Evolutionary conservation across 2,888 invertebrate species (phyloP), one percentile per base, ranked within the genome.

Genomic region (Adineta ricciae): DNA sequence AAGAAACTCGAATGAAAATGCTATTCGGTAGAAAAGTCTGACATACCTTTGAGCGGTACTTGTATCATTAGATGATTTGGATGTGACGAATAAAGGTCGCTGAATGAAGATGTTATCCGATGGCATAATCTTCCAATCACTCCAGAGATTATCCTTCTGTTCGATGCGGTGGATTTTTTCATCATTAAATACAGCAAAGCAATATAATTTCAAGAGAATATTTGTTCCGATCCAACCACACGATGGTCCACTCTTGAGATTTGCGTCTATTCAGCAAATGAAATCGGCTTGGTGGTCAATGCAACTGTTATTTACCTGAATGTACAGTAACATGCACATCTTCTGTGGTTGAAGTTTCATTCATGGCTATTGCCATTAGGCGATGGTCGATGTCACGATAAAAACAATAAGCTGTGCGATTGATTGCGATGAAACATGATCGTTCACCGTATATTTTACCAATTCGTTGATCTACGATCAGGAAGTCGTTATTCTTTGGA

Each of bases 341-440:
- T 78, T 78, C 24, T 38, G 14, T 41, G 2, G n/a, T 41, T 24
- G 24, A 11, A 41, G 78, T 78, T 24, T 41, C 78, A 38, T 78
- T 78, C 78, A 78, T 78, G 11, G 24, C 21, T 41, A 78, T 32
- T 24, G 32, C 41, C 9, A n/a, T 78, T 41, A 78, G 41, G 41
- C n/a, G 78, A 78, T 41, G 78, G n/a, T 78, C 78, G 9, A 78
- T 78, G n/a, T 78, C 41, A 38, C 78, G 78, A 78, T 78, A 78
- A 41, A 78, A 78, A 78, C 78, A 78, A 78, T 78, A 78, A 41
- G 78, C 3, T 78, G 78, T 78, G n/a, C 41, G 21, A 41, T 38
- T 78, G n/a, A 78, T 41, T 41, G 78, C 78, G 4, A 78, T 41
- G n/a, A 78, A 78, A 41, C 78, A 78, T n/a, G 41, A 41, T 41